phyloP scores from a whole-genome alignment of 64 coral and sea anemone genomes.

The Orbicella faveolata region DNA sequence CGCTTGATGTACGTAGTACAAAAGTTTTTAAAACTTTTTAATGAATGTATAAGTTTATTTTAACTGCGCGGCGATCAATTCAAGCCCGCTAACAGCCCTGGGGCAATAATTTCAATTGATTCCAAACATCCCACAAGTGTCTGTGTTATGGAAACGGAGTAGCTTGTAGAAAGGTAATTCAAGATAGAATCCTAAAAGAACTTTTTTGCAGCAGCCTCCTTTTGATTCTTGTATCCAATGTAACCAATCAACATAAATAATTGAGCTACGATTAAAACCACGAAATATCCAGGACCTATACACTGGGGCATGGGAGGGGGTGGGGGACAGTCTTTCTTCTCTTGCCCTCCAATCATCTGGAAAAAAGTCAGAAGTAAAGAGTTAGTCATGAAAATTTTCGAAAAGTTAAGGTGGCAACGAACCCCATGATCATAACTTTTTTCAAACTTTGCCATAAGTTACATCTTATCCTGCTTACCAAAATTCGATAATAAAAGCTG shows the following conservation, averaged over 20 bases:
- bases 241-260: constrained; percentile 84
- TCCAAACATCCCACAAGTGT: background rate
- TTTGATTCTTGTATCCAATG: constrained; percentile 90
- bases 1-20: background rate
- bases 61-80: background rate
- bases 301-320: constrained; percentile 82
- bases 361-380: constrained; percentile 17
- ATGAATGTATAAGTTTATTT: background rate
- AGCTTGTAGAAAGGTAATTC: background rate
- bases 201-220: constrained; percentile 98
- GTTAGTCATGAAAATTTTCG: background rate
- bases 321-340: constrained; percentile 75
- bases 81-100: background rate
- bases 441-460: no score
- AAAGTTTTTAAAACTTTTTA: background rate
- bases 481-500: no score
- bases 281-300: constrained; percentile 93
- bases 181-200: constrained; percentile 78
- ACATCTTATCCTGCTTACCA: no score
- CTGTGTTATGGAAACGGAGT: background rate
- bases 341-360: constrained; percentile 53
- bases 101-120: background rate
- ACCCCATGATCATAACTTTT: no score
- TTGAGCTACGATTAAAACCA: constrained; percentile 84
- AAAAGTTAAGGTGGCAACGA: background rate